A percentile compares a stretch with the other conserved stretches of the same genome.
phyloP scores from a whole-genome alignment of 2,888 invertebrate genomes.

The Teleogryllus oceanicus region DNA sequence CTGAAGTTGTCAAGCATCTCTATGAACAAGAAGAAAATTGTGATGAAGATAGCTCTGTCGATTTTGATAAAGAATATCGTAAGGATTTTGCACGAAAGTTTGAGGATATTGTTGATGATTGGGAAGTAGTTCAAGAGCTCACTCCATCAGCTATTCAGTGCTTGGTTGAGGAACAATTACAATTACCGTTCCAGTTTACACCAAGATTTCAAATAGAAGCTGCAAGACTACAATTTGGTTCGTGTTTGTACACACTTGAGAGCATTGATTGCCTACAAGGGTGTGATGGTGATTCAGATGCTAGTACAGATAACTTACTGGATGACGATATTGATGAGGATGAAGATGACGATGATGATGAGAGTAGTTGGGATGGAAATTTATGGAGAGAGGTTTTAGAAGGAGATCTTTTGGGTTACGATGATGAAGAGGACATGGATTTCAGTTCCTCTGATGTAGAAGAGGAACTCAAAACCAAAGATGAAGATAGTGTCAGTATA shows the following conservation, averaged over 20 bases:
- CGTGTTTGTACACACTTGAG: conserved; percentile 24
- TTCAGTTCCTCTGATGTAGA: neutral
- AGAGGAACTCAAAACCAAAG: neutral
- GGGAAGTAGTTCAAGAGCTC: conserved; percentile 22
- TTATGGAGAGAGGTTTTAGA: conserved; percentile 3
- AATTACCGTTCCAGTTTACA: conserved; percentile 34
- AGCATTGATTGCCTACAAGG: conserved; percentile 35
- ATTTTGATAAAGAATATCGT: neutral
- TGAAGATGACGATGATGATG: conserved; percentile 24
- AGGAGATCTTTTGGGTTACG: neutral
- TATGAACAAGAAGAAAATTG: neutral
- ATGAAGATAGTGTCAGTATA: neutral
- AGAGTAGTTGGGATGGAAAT: conserved; percentile 4
- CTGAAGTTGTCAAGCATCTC: neutral
- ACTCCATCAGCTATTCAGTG: neutral
- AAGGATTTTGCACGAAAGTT: neutral
- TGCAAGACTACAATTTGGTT: conserved; percentile 34
- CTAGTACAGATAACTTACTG: neutral
- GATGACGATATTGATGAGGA: conserved; percentile 21
- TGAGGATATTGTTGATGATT: conserved; percentile 12
- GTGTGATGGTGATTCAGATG: conserved; percentile 30
- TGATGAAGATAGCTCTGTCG: neutral
- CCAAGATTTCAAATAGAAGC: conserved; percentile 36
- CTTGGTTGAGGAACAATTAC: conserved; percentile 21
- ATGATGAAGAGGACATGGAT: neutral